Base-by-base conservation (phyloP, 2,888 invertebrate species). In the Ormyrus rosae region DNA sequence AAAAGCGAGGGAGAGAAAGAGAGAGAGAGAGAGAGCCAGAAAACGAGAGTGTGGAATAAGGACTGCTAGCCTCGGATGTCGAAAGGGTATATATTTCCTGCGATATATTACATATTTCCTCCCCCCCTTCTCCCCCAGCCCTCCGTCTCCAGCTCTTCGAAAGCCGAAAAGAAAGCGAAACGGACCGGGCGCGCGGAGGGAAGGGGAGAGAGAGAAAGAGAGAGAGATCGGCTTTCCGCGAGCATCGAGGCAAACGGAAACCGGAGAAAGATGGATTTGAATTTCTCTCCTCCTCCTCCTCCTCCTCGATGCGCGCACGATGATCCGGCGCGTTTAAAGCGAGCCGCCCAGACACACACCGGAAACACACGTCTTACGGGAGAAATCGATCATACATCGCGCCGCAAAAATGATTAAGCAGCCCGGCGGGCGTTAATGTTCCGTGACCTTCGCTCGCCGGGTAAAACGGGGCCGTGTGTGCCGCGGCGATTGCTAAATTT, bases 71-170 rank as follows among this genome's bases (percentile, higher is more conserved):
- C 72, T 76, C 78, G 72, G 51, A 82, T 75, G 55, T 64, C 75
- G 69, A 74, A 72, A 71, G 73, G 67, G 50, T 81, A 72, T 80
- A 75, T 65, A 76, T 80, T 82, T 73, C 77, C 80, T 65, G 77
- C 77, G 80, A 82, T 82, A 64, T 80, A 75, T 73, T 76, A 79
- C 80, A 76, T 78, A 73, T 77, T 80, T 77, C 74, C 77, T 73
- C 58, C n/a, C 13, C 10, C 53, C 6, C 6, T 8, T 1, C 9
- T 34, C 34, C 4, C 3, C 6, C 6, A 45, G 10, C 11, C 4
- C 63, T 58, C 13, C 58, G 6, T n/a, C 8, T 5, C 13, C 58
- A 9, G 9, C 58, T n/a, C n/a, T n/a, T 1, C 6, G 10, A 11
- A 34, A 6, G 45, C 45, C n/a, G 34, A 13, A 3, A 11, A 46